Evolutionary conservation across 2,797 vertebrate species (phyloP).

Genomic region (Simalia tracyae): DNA sequence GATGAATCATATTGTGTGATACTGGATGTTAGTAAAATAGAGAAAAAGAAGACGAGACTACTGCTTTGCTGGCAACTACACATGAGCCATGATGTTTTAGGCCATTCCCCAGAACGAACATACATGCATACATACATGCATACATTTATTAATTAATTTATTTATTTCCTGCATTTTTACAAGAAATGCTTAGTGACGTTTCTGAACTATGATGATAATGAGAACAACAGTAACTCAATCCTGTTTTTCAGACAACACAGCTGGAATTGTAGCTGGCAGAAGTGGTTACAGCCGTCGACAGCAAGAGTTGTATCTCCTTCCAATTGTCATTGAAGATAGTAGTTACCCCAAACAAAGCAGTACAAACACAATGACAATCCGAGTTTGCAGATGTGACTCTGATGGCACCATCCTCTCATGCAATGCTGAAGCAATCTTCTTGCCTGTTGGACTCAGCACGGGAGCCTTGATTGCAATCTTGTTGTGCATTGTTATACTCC

Average conservation of each 20-base stretch:
- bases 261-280: conserved; percentile 88
- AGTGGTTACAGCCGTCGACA: conserved; percentile 87
- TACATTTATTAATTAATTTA: not conserved
- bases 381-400: conserved; percentile 90
- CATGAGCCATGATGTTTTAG: not conserved
- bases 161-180: not conserved
- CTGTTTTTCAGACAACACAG: conserved; percentile 90
- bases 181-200: not conserved
- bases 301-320: conserved; percentile 89
- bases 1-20: not conserved
- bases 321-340: conserved; percentile 90
- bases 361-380: conserved; percentile 93
- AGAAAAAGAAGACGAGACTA: not conserved
- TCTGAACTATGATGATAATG: conserved; percentile 12
- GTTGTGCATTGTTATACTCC: conserved; percentile 90
- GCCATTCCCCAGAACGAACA: not conserved
- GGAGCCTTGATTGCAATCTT: conserved; percentile 95
- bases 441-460: conserved; percentile 95
- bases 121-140: no score
- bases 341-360: conserved; percentile 94
- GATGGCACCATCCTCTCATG: conserved; percentile 92
- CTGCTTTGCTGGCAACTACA: not conserved
- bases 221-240: conserved; percentile 39
- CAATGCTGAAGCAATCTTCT: conserved; percentile 92
- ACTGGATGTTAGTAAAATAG: not conserved